Evolutionary conservation across 1,140 invertebrate species (phyloP).

Genomic region (Temnothorax longispinosus): DNA sequence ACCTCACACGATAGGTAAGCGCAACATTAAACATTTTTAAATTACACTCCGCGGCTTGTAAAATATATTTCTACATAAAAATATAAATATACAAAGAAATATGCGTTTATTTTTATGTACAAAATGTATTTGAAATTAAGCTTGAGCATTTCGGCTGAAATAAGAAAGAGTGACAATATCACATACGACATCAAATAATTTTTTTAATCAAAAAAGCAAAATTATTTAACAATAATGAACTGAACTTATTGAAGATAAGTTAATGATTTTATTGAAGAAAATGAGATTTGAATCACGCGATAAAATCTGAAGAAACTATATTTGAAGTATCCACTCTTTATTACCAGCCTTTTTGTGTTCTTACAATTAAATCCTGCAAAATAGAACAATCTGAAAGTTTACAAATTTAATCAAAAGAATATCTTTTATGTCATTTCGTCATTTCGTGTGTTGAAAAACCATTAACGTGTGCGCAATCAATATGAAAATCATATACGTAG

Average conservation of each 20-base stretch:
- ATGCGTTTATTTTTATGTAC: background rate
- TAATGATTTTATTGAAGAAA: background rate
- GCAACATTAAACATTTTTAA: slow-evolving; percentile 2
- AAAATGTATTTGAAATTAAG: slow-evolving; percentile 17
- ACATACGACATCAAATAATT: background rate
- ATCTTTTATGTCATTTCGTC: background rate
- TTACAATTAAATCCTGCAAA: background rate
- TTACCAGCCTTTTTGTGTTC: background rate
- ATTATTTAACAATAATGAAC: background rate
- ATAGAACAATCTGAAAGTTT: background rate
- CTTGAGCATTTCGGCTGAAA: background rate
- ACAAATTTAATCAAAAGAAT: background rate
- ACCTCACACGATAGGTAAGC: background rate
- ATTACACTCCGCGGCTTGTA: background rate
- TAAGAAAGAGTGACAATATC: background rate
- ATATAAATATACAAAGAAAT: background rate
- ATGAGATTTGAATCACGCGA: background rate
- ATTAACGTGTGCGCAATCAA: background rate
- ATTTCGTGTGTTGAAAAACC: background rate
- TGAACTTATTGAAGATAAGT: background rate
- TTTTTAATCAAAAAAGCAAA: background rate
- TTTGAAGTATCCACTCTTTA: background rate
- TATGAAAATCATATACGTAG: background rate
- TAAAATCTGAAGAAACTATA: background rate
- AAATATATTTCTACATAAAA: background rate